Conservation (phyloP, 2,113 vertebrate genomes). For the Calidris pugnax region DNA sequence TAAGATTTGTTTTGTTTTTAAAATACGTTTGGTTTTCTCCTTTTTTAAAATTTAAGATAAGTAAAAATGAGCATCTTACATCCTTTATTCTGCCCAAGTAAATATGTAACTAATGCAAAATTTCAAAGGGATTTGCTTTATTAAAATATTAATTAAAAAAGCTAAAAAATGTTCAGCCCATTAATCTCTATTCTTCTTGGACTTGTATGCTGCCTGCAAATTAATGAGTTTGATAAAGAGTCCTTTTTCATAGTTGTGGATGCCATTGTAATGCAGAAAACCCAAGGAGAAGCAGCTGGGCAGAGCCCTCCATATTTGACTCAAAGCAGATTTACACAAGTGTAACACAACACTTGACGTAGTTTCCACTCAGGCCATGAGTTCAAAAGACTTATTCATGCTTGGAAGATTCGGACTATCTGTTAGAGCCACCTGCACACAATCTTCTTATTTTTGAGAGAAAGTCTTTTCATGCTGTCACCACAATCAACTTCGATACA, state of each 20-base stretch:
- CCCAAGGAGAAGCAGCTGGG: neutral
- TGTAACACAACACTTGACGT: neutral
- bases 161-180: neutral
- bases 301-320: neutral
- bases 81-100: rapidly evolving
- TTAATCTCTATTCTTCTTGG: neutral
- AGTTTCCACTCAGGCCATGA: neutral
- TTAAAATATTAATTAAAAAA: neutral
- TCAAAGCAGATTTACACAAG: neutral
- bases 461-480: slow-evolving; percentile 7
- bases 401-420: slow-evolving; percentile 20
- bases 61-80: neutral
- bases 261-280: neutral
- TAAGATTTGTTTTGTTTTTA: neutral
- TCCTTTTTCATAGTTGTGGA: neutral
- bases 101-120: neutral
- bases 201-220: neutral
- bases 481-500: neutral
- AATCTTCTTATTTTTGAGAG: slow-evolving; percentile 4
- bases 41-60: neutral
- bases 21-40: neutral
- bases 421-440: neutral
- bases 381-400: slow-evolving; percentile 2
- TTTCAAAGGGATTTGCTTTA: neutral
- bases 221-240: neutral